Evolutionary conservation across 1,140 invertebrate genomes (phyloP), one percentile per base, ranked within the genome.

Genomic region (Drosophila rhopaloa): DNA sequence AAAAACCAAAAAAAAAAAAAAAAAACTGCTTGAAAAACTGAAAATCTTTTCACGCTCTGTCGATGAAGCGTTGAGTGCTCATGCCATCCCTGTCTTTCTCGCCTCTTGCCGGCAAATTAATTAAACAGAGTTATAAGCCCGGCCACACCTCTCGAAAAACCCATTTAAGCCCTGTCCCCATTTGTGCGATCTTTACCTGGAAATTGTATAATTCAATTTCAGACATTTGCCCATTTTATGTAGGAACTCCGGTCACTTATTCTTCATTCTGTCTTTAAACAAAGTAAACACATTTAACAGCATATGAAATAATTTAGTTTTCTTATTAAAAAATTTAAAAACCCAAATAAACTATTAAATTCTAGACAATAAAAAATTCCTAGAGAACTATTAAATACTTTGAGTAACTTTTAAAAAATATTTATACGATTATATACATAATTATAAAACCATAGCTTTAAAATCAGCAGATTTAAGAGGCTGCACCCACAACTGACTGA

Each of bases 1-100:
- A 32, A 32, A 32, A 32, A 6, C 29, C 24, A 24, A 10, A 38
- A 46, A 58, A 53, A 53, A 5, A 40, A 13, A 44, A 10, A 58
- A 48, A 40, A 29, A 19, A 14, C 51, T 11, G 16, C 32, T 50
- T 68, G 63, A 71, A 66, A 72, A 60, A 19, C 35, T 53, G 50
- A 66, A 66, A 79, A 76, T 46, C 61, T 76, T 74, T 80, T 85
- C 81, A 85, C 81, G 81, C 77, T 85, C 81, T 81, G 65, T 67
- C 78, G 77, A 75, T 81, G 81, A 78, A 85, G 81, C 81, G 81
- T 78, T 84, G 61, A 67, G 60, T 51, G 44, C 54, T 19, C 44
- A 37, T 29, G 40, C 43, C 37, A 8, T 38, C 65, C 16, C 14
- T 24, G 38, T 40, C 35, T 47, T 48, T 29, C 7, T 6, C 62